Evolutionary conservation across 2,888 invertebrate species (phyloP), one percentile per base, ranked within the genome.

Genomic region (Temnothorax ravouxi): DNA sequence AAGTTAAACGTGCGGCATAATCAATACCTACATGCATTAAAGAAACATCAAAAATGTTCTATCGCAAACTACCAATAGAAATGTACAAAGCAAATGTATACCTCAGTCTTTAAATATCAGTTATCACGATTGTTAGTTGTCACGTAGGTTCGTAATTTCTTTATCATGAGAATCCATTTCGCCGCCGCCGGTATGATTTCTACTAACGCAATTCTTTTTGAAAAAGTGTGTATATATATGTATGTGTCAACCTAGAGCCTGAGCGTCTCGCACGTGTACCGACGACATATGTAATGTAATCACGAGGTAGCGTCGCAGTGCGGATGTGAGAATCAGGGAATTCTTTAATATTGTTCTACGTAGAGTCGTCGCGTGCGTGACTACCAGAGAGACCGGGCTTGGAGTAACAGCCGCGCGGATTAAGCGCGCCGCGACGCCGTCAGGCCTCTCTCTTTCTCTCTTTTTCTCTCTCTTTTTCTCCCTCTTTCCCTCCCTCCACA

Each of bases 301-400:
- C 41, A 41, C n/a, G 3, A 2, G 2, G 13, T 38, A 25, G 21
- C 66, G 41, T 52, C 56, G 77, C 44, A 79, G 56, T 79, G 54
- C 38, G 44, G 64, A 34, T 25, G 54, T 34, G 66, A 56, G 59
- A 56, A 80, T 80, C 62, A 38, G 21, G 41, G 50, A 84, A 74
- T 89, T 83, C 71, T 86, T 82, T 76, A 77, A 87, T 85, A 87
- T 86, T 84, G 85, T 88, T 85, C 50, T 75, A 54, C 21, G 44
- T 34, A 47, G 47, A 66, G 80, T 50, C 50, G 62, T 29, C 72
- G 47, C 62, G 77, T 88, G 89, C 89, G 89, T 89, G 89, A 88
- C 88, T 88, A 81, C 62, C 74, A 76, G 74, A 76, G 74, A 69
- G 81, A 41, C 84, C n/a, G 29, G 72, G 62, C 25, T 61, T 38